A percentile compares a stretch with the other conserved stretches of the same genome.
phyloP scores from a whole-genome alignment of 2,113 vertebrate species.

The Lutjanus erythropterus region DNA sequence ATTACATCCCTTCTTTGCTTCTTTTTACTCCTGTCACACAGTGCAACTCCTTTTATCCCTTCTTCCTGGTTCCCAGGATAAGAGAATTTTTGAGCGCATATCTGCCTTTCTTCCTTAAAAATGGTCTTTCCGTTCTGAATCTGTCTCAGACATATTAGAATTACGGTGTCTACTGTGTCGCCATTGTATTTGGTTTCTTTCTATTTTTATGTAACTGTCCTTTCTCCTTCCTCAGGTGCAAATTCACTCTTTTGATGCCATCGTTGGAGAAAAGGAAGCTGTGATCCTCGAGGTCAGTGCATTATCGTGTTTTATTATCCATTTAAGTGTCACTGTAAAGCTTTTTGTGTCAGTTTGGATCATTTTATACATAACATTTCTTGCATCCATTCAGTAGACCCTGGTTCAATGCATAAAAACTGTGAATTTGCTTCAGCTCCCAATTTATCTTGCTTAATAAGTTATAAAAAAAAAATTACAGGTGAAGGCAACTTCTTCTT shows the following conservation, averaged over 20 bases:
- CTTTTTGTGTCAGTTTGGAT: not conserved
- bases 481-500: no score
- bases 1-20: not conserved
- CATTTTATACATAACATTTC: not conserved
- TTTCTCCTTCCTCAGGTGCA: conserved; percentile 82
- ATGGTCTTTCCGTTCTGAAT: not conserved
- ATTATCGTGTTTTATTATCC: not conserved
- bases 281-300: conserved; percentile 85
- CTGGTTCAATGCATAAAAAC: not conserved
- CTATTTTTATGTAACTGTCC: not conserved
- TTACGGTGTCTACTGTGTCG: not conserved
- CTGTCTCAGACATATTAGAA: not conserved
- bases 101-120: not conserved
- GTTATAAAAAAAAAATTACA: not conserved
- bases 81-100: not conserved
- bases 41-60: not conserved
- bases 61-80: not conserved
- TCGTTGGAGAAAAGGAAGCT: conserved; percentile 85
- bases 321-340: not conserved
- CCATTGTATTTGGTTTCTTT: not conserved
- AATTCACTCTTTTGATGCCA: conserved; percentile 83
- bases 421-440: not conserved
- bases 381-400: not conserved
- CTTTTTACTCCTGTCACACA: not conserved
- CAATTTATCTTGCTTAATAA: not conserved